phyloP scores from a whole-genome alignment of 2,113 vertebrate species.

The Thamnophis sirtalis region DNA sequence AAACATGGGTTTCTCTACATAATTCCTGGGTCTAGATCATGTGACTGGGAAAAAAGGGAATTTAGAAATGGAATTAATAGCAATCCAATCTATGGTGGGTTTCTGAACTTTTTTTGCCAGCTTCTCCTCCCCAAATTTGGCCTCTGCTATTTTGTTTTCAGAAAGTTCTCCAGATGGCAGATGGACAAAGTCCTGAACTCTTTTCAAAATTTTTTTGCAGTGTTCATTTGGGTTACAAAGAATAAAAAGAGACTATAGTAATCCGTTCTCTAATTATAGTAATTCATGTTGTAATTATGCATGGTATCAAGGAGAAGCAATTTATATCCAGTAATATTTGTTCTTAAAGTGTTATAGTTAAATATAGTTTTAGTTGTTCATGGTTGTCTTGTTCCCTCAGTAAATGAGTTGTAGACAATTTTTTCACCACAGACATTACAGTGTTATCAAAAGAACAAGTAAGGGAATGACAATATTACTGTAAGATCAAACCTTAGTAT shows the following conservation, averaged over 20 bases:
- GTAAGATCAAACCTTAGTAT: neutral
- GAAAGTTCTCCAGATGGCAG: neutral
- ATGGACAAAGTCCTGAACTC: neutral
- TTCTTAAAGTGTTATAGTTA: neutral
- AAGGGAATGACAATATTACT: neutral
- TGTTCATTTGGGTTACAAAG: neutral
- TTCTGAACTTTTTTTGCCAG: neutral
- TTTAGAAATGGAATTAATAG: neutral
- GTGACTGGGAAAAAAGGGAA: neutral
- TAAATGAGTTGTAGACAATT: neutral
- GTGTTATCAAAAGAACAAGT: neutral
- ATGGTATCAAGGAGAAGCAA: neutral
- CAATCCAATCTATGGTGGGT: neutral
- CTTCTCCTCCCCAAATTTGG: neutral
- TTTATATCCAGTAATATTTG: neutral
- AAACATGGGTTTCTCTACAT: neutral
- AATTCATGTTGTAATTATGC: neutral
- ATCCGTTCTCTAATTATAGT: neutral
- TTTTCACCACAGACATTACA: neutral
- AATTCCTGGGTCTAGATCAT: neutral
- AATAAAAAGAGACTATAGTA: neutral
- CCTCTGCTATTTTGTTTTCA: neutral
- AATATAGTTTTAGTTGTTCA: neutral
- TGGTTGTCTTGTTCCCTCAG: neutral
- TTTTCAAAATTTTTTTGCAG: neutral